Base-by-base conservation (phyloP, 2,113 vertebrate genomes). In the Candoia aspera region DNA sequence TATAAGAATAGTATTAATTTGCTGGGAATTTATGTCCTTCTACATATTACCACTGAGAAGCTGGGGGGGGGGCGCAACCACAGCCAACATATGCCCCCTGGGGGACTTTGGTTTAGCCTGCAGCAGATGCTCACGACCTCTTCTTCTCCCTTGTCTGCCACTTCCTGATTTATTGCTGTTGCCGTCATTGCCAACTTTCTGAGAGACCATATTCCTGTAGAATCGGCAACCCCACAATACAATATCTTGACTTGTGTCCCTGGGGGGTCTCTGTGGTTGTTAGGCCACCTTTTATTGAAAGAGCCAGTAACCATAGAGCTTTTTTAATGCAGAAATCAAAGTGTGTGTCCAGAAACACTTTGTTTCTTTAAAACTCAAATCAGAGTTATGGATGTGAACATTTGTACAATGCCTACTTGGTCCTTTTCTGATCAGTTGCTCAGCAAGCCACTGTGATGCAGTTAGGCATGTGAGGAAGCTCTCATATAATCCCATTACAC, bases 121-220 rank as follows among this genome's bases (percentile, higher is more conserved):
- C 8, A 42, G 73, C 2, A 8, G 73, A 17, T 10, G 33, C 73
- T 21, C 0, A 2, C 42, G 33, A 21, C 15, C 17, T 79, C 17
- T 37, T 6, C 73, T 79, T 57, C 55, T 57, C 42, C n/a, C 33
- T 21, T 79, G 19, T 19, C 19, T 42, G 17, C 6, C 33, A 42
- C 33, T 79, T 79, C 19, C 33, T 79, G 73, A 42, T 79, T 21
- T 79, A 79, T 42, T 21, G 73, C 73, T 79, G n/a, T 73, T 73
- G 73, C 73, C 17, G 3, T 42, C 17, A 79, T 19, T 79, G 73
- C 73, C 33, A 21, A 79, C 93, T 29, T 95, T 83, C 88, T 23
- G 86, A 58, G 92, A 84, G 62, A 93, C 86, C 59, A 86, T 93
- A 93, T 33, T n/a, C 90, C 9, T 62, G 15, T 42, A 87, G 90